Base-by-base conservation (phyloP, 53 echinoderm and acorn worm genomes). In the Apostichopus leukothele region DNA sequence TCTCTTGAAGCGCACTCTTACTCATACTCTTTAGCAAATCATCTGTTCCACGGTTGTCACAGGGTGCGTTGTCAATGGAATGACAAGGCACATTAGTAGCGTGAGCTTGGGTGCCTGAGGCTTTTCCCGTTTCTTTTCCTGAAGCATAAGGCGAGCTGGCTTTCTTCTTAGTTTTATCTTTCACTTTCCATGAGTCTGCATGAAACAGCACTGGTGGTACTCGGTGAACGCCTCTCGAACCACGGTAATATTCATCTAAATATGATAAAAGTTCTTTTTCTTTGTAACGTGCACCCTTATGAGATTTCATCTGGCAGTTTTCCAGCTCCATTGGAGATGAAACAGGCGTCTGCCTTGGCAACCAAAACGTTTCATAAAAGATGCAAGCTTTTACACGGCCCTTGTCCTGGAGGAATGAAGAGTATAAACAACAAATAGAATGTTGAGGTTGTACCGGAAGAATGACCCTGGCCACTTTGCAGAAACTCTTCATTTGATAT, bases 331-430 rank as follows among this genome's bases (percentile, higher is more conserved):
- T 79, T 5, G 25, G 52, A 11, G 52, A 79, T 52, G 79, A 53
- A 16, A 79, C 20, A 9, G 14, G n/a, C 52, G 1, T 51, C 14
- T 50, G 52, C 52, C 1, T 50, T 79, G 79, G 79, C 12, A 79
- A 79, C 79, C 79, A 79, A 50, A 79, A 79, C 7, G 53, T 13
- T 16, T 52, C 18, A 53, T 79, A 79, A 79, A 79, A 79, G 16
- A 79, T 51, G 53, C 79, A 79, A 16, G 79, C 6, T 16, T 6
- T 16, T 18, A n/a, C 16, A 19, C 5, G 13, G 71, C 18, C 18
- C n/a, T 4, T 71, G 4, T 71, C n/a, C 71, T 71, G 71, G 6
- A 71, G 71, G 18, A 21, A 0, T 18, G 18, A 18, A 3, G 71
- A 71, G 10, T 39, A 10, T 57, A 9, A 57, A 9, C 3, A 57